Evolutionary conservation across 2,888 invertebrate genomes (phyloP).

Genomic region (Orchestes rusci): DNA sequence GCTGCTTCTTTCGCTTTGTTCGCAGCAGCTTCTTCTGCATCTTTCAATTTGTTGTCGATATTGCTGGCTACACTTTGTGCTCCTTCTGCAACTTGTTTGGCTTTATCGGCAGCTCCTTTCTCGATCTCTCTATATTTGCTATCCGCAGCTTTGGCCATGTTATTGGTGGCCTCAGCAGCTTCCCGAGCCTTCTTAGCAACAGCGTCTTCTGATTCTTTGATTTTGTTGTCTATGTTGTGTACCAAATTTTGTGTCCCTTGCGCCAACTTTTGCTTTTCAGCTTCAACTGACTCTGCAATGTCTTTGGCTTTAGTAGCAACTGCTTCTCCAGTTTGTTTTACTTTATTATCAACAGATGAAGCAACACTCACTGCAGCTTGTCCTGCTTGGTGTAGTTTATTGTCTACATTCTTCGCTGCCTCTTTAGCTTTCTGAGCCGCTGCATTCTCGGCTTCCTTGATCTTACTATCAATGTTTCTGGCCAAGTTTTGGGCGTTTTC

Average conservation of each 20-base stretch:
- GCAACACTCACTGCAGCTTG: too few species aligned
- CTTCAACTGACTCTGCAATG: conserved; percentile 21
- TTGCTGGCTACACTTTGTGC: conserved; percentile 15
- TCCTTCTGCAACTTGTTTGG: conserved; percentile 4
- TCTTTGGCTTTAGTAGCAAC: conserved; percentile 24
- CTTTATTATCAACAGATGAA: conserved; percentile 50
- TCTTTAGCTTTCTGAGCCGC: conserved; percentile 24
- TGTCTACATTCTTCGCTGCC: conserved; percentile 22
- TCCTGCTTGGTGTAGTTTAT: conserved; percentile 25
- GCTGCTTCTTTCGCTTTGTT: conserved; percentile 23
- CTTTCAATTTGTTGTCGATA: conserved; percentile 57
- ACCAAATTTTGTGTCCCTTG: conserved; percentile 21
- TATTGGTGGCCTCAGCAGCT: conserved; percentile 14
- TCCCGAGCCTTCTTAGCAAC: conserved; percentile 11
- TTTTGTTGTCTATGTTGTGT: conserved; percentile 18
- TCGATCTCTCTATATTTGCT: too few species aligned
- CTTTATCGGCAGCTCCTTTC: neutral
- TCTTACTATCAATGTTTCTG: conserved; percentile 51
- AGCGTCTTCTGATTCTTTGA: conserved; percentile 17
- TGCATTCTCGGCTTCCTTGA: conserved; percentile 50
- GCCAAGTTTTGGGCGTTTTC: conserved; percentile 21
- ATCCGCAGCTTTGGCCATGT: conserved; percentile 43
- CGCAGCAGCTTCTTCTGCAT: conserved; percentile 42
- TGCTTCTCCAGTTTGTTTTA: conserved; percentile 49
- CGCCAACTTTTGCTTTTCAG: conserved; percentile 18